Conservation (phyloP, 92 coral and sea anemone genomes). For the Pocillopora meandrina region DNA sequence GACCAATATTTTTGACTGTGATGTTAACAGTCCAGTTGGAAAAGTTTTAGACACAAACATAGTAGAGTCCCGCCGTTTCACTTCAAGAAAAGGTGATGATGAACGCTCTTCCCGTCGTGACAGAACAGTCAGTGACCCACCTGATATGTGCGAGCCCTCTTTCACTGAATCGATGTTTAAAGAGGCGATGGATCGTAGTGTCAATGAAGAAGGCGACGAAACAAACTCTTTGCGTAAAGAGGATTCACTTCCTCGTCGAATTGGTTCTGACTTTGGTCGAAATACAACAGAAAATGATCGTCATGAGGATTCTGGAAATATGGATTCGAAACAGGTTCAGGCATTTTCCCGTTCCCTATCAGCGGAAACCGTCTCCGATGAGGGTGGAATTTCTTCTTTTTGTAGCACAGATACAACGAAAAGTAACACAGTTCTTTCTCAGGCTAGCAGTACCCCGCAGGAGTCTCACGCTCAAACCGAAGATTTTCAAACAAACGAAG, state of each 20-base stretch:
- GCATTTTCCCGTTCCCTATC: constrained; percentile 5
- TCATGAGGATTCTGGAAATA: not conserved
- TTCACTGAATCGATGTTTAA: constrained; percentile 39
- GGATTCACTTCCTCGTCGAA: constrained; percentile 11
- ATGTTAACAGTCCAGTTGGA: constrained; percentile 70
- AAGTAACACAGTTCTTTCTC: not conserved
- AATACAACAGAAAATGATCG: not conserved
- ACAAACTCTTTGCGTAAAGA: not conserved
- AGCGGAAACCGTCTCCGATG: constrained; percentile 24
- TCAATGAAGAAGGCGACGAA: not conserved
- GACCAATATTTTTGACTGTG: constrained; percentile 78
- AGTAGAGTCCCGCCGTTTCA: constrained; percentile 15
- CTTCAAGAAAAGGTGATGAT: not conserved
- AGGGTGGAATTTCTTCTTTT: constrained; percentile 21
- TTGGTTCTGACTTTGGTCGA: not conserved
- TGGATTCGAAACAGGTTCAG: not conserved
- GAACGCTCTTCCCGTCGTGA: not conserved
- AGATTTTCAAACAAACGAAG: not conserved
- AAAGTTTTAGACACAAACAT: constrained; percentile 22
- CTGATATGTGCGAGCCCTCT: constrained; percentile 25
- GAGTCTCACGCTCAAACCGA: not conserved
- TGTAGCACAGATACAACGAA: not conserved
- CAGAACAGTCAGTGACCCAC: constrained; percentile 15
- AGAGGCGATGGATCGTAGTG: constrained; percentile 24
- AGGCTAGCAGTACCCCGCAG: not conserved